Percentiles rank a stretch among this genome's conserved stretches.
Conservation (phyloP, 2,113 vertebrate species). For the Nothoprocta perdicaria region DNA sequence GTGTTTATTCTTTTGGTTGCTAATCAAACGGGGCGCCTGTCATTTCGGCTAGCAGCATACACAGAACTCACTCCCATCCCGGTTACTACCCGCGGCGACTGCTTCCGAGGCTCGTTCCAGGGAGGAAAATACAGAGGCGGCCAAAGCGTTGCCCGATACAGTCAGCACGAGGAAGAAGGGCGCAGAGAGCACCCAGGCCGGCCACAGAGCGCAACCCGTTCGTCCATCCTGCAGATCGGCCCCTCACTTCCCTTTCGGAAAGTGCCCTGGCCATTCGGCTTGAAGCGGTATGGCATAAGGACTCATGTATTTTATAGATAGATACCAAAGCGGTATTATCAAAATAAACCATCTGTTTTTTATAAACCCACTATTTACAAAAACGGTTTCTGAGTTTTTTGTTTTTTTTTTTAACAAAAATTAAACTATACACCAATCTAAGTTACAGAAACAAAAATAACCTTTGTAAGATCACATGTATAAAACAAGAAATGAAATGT, state of each 20-base stretch:
- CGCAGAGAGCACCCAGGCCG: slow-evolving; percentile 7
- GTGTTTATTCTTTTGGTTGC: slow-evolving; percentile 40
- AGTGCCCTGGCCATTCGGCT: slow-evolving; percentile 78
- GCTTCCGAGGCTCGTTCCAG: slow-evolving; percentile 11
- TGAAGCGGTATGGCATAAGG: slow-evolving; percentile 72
- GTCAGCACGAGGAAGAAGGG: slow-evolving; percentile 31
- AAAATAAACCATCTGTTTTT: slow-evolving; percentile 82
- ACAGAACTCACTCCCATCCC: not conserved
- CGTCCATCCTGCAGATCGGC: slow-evolving; percentile 62
- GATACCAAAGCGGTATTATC: slow-evolving; percentile 78
- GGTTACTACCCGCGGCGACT: not conserved
- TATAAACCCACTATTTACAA: slow-evolving; percentile 82
- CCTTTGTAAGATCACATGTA: slow-evolving; percentile 83
- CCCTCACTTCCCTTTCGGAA: slow-evolving; percentile 80
- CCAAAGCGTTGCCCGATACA: not conserved
- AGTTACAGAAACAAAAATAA: slow-evolving; percentile 79
- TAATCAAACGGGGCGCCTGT: not conserved
- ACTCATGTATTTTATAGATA: slow-evolving; percentile 78
- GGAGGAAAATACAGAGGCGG: slow-evolving; percentile 24
- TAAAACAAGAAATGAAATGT: slow-evolving; percentile 88
- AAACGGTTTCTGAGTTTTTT: slow-evolving; percentile 70
- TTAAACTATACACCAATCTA: slow-evolving; percentile 84
- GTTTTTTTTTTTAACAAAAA: slow-evolving; percentile 71
- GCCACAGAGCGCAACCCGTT: not conserved
- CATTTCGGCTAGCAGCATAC: slow-evolving; percentile 43